phyloP scores from a whole-genome alignment of 1,140 invertebrate species.

The Tetranychus urticae region DNA sequence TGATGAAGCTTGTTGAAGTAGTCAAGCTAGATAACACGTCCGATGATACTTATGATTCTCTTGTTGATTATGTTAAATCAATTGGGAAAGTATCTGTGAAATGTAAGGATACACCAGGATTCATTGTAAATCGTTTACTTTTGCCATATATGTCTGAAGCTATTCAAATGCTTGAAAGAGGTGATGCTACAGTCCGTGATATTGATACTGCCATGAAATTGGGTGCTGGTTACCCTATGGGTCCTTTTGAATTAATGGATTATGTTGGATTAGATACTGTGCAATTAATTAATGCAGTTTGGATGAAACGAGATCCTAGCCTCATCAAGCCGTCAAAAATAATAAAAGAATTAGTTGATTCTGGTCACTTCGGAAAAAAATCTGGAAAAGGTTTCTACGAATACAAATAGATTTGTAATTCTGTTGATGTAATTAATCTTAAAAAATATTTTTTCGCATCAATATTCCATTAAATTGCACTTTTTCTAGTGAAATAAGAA shows the following conservation, averaged over 20 bases:
- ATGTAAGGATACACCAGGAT: constrained; percentile 58
- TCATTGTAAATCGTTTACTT: constrained; percentile 59
- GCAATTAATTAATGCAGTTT: constrained; percentile 26
- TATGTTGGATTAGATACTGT: constrained; percentile 46
- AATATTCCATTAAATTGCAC: too few relatives aligned
- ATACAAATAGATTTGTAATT: constrained; percentile 21
- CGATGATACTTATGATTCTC: constrained; percentile 40
- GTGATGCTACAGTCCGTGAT: constrained; percentile 37
- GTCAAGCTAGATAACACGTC: constrained; percentile 25
- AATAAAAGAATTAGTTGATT: constrained; percentile 42
- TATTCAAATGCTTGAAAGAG: constrained; percentile 47
- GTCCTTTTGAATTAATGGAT: constrained; percentile 52
- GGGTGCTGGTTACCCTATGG: constrained; percentile 60
- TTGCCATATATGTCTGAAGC: constrained; percentile 53
- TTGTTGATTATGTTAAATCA: constrained; percentile 49
- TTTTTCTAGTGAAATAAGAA: too few relatives aligned
- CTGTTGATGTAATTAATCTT: too few relatives aligned
- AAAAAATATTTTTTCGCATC: too few relatives aligned
- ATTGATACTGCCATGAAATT: constrained; percentile 69
- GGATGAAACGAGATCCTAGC: background rate
- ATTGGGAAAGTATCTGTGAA: constrained; percentile 53
- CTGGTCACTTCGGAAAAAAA: constrained; percentile 60
- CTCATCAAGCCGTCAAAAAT: constrained; percentile 13
- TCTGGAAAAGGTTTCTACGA: constrained; percentile 66
- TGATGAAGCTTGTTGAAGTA: constrained; percentile 67